Evolutionary conservation across 2,888 invertebrate genomes (phyloP).

Genomic region (Torymus auratus): DNA sequence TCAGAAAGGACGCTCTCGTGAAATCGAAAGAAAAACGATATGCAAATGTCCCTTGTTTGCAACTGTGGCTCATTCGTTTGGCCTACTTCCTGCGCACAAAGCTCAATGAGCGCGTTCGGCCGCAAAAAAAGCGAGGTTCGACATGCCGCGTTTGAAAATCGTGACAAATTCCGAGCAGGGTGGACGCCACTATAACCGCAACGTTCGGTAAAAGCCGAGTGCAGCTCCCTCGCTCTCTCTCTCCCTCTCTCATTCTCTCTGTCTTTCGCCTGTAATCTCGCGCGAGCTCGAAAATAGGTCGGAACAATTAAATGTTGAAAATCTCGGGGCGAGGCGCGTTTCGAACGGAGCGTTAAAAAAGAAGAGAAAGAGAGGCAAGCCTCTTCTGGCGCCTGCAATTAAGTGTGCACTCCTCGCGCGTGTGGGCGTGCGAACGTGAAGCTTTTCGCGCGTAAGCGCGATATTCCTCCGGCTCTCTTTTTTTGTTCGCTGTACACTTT

Average conservation of each 20-base stretch:
- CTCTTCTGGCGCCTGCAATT: slow-evolving; percentile 21
- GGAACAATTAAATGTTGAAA: slow-evolving; percentile 45
- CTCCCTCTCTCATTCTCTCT: too few species aligned
- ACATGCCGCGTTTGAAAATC: not conserved
- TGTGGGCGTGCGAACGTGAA: not conserved
- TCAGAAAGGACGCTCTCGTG: not conserved
- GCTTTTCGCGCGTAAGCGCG: not conserved
- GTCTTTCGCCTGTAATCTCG: slow-evolving; percentile 21
- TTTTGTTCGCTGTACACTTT: not conserved
- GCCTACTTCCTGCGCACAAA: not conserved
- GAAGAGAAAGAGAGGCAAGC: slow-evolving; percentile 1
- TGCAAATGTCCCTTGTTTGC: slow-evolving; percentile 22
- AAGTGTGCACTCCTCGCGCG: slow-evolving; percentile 12
- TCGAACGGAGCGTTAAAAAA: not conserved
- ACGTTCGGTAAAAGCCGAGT: not conserved
- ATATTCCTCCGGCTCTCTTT: not conserved
- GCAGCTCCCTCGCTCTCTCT: too few species aligned
- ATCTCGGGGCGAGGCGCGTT: not conserved
- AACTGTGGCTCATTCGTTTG: slow-evolving; percentile 5
- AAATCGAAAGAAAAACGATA: slow-evolving; percentile 35
- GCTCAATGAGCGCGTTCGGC: too few species aligned
- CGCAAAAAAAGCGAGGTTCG: not conserved
- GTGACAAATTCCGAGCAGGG: not conserved
- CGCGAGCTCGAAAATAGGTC: slow-evolving; percentile 33
- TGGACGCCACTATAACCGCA: too few species aligned